Conservation (phyloP, 2,113 vertebrate genomes). For the Syngnathus floridae region DNA sequence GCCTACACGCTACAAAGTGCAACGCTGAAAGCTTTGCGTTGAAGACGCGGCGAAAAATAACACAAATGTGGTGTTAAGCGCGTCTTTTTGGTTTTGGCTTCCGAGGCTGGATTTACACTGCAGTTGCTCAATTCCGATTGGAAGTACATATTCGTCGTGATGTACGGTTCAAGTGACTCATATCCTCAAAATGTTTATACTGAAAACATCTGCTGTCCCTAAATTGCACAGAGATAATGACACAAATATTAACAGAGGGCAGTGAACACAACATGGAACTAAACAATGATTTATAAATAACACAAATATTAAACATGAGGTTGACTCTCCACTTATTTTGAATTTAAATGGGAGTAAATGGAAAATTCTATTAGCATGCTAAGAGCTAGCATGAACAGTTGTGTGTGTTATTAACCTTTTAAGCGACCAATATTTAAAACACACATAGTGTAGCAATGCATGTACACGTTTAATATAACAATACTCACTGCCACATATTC, state of each 20-base stretch:
- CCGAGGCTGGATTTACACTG: background rate
- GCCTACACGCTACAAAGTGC: slow-evolving; percentile 56
- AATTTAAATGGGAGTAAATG: no score
- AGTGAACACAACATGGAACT: background rate
- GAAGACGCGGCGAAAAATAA: slow-evolving; percentile 5
- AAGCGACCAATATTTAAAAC: no score
- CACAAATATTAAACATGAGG: background rate
- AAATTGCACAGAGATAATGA: background rate
- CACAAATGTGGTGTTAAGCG: slow-evolving; percentile 20
- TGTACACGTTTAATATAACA: no score
- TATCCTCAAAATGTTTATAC: background rate
- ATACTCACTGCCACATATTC: no score
- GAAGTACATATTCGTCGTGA: no score
- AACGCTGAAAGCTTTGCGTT: slow-evolving; percentile 45
- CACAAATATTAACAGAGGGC: background rate
- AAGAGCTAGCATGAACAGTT: no score
- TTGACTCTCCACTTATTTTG: no score
- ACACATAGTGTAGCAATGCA: no score
- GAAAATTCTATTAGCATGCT: no score
- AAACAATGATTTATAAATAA: background rate
- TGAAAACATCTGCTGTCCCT: background rate
- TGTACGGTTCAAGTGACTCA: background rate
- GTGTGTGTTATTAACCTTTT: no score
- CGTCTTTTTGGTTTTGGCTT: slow-evolving; percentile 36
- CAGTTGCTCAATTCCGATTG: background rate